A percentile compares a stretch with the other conserved stretches of the same genome.
These are phyloP conservation scores for Lipophrys pholis DNA, from an alignment of 2,113 vertebrate species.

Conservation along the genomic window DNA sequence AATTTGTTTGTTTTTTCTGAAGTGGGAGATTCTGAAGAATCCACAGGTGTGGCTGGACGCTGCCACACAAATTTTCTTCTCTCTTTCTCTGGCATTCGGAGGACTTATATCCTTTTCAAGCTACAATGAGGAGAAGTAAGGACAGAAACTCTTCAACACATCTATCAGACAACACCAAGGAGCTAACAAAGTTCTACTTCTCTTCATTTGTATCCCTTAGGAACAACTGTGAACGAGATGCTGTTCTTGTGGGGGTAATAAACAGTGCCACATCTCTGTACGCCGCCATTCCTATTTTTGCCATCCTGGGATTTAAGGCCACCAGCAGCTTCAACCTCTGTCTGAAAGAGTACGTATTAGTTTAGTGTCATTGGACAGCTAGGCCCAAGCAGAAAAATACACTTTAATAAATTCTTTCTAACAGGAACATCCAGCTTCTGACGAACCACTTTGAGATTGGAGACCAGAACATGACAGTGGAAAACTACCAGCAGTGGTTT, in stretches of 20 bases:
- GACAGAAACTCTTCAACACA: background rate
- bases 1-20: constrained; percentile 32
- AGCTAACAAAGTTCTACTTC: background rate
- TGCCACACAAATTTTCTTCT: constrained; percentile 95
- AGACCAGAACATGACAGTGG: constrained; percentile 84
- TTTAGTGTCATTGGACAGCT: too few species aligned
- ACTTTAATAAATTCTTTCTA: constrained; percentile 4
- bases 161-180: rapidly evolving
- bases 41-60: constrained; percentile 94
- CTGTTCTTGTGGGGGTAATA: constrained; percentile 87
- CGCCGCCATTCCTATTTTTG: constrained; percentile 89
- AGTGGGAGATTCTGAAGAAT: constrained; percentile 86
- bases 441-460: constrained; percentile 87
- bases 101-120: constrained; percentile 94
- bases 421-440: constrained; percentile 89
- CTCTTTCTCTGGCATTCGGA: constrained; percentile 91
- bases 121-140: constrained; percentile 89
- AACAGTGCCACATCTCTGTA: constrained; percentile 94
- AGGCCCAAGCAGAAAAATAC: background rate
- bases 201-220: constrained; percentile 70
- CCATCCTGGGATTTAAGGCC: constrained; percentile 95
- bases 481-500: constrained; percentile 81
- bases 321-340: constrained; percentile 82
- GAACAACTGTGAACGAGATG: constrained; percentile 92
- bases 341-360: constrained; percentile 78